Conservation (phyloP, 1,140 invertebrate genomes). For the Drosophila dunni region DNA sequence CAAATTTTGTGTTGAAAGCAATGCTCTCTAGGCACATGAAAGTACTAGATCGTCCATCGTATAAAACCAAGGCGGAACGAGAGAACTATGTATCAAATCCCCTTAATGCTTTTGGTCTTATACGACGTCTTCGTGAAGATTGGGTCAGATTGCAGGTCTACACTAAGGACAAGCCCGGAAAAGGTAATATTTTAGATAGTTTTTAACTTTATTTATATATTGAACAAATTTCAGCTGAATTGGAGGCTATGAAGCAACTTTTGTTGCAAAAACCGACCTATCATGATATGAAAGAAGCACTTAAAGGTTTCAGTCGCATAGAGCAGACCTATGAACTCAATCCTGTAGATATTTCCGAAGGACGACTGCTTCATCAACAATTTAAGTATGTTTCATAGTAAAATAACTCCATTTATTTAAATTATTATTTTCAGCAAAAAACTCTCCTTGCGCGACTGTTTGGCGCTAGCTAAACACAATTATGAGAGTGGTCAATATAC, state of each 20-base stretch:
- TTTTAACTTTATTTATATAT: background rate
- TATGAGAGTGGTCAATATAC: conserved; percentile 27
- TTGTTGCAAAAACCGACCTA: conserved; percentile 32
- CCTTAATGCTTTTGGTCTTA: conserved; percentile 53
- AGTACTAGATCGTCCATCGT: conserved; percentile 86
- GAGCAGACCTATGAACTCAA: conserved; percentile 98
- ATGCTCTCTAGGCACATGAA: conserved; percentile 39
- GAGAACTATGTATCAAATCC: conserved; percentile 73
- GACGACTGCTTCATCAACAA: conserved; percentile 92
- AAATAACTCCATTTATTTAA: background rate
- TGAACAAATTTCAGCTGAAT: conserved; percentile 55
- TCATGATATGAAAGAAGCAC: conserved; percentile 94
- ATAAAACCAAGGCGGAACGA: conserved; percentile 88
- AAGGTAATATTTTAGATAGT: conserved; percentile 84
- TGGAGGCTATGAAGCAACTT: conserved; percentile 51
- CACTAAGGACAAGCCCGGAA: conserved; percentile 17
- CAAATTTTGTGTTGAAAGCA: background rate
- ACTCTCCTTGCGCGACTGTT: conserved; percentile 37
- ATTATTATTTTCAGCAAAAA: conserved; percentile 7
- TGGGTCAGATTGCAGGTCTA: conserved; percentile 57
- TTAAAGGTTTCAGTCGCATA: conserved; percentile 94
- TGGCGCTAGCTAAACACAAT: conserved; percentile 42
- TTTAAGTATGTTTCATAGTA: conserved; percentile 87
- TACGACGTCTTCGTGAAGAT: conserved; percentile 60
- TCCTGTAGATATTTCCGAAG: conserved; percentile 93